phyloP scores from a whole-genome alignment of 2,888 invertebrate species.

The Drosophila mimetica region DNA sequence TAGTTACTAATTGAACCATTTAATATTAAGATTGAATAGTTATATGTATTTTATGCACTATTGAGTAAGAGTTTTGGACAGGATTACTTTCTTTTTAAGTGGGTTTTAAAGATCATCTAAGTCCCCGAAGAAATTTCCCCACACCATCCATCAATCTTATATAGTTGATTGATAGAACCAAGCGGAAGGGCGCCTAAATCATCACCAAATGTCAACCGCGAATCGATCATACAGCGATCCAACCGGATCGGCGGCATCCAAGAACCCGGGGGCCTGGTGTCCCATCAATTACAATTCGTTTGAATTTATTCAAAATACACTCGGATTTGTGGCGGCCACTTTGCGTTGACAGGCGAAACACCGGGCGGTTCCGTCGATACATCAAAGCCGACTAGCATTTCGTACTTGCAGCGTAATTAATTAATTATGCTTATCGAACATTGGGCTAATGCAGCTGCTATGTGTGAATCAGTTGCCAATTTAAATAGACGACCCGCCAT shows the following conservation, averaged over 20 bases:
- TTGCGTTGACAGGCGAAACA: constrained; percentile 22
- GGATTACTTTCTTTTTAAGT: no score
- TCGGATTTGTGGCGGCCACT: constrained; percentile 56
- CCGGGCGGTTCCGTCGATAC: constrained; percentile 42
- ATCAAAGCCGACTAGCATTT: constrained; percentile 49
- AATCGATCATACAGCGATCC: constrained; percentile 11
- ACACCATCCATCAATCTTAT: neutral
- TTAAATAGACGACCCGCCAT: constrained; percentile 37
- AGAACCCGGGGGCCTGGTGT: constrained; percentile 22
- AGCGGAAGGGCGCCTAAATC: constrained; percentile 8
- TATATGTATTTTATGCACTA: no score
- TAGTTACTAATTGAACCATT: no score
- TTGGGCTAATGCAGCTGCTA: constrained; percentile 53
- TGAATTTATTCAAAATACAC: constrained; percentile 79
- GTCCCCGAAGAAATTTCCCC: neutral
- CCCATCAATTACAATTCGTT: constrained; percentile 75
- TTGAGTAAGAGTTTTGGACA: no score
- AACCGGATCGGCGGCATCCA: constrained; percentile 15
- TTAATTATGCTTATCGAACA: constrained; percentile 71
- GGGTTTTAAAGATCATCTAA: neutral
- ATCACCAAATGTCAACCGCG: constrained; percentile 14
- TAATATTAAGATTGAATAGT: no score
- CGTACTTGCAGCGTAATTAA: constrained; percentile 63
- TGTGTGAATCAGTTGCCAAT: constrained; percentile 66
- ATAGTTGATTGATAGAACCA: constrained; percentile 12